These are phyloP conservation scores for Harpegnathos saltator DNA, from an alignment of 1,140 invertebrate genomes.

Conservation along the genomic window DNA sequence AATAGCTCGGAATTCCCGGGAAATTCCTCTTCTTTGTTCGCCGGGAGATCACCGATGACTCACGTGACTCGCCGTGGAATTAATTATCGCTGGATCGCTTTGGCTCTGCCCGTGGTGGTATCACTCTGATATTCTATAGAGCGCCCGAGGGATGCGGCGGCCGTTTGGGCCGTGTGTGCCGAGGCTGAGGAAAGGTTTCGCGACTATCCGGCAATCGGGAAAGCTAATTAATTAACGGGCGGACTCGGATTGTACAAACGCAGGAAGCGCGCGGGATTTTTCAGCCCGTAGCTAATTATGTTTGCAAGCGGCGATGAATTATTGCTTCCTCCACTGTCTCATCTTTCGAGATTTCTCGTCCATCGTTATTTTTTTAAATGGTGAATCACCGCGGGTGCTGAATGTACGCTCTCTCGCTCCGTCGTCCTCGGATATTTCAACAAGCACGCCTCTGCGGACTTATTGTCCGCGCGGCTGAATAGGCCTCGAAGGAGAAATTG, in stretches of 20 bases:
- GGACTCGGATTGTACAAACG: conserved; percentile 17
- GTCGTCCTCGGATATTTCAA: neutral
- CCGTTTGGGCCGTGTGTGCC: neutral
- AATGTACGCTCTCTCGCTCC: conserved; percentile 1
- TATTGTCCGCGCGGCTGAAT: conserved; percentile 42
- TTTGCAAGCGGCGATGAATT: conserved; percentile 10
- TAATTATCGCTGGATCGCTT: conserved; percentile 6
- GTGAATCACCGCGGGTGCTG: neutral
- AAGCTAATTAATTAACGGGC: conserved; percentile 31
- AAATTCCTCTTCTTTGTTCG: conserved; percentile 20
- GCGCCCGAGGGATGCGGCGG: neutral
- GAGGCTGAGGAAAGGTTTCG: neutral
- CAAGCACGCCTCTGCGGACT: neutral
- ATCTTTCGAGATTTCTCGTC: conserved; percentile 3
- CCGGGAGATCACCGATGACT: neutral
- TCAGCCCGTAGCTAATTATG: neutral
- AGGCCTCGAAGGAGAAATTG: conserved; percentile 42
- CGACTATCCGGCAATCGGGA: neutral
- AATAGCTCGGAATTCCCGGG: neutral
- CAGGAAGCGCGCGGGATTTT: neutral
- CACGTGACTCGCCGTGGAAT: neutral
- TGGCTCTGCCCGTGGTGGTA: neutral
- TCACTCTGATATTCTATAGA: neutral
- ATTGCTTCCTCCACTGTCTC: neutral
- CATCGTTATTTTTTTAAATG: neutral